Conservation (phyloP, 2,113 vertebrate species). For the Cryptoleucopteryx plumbea region DNA sequence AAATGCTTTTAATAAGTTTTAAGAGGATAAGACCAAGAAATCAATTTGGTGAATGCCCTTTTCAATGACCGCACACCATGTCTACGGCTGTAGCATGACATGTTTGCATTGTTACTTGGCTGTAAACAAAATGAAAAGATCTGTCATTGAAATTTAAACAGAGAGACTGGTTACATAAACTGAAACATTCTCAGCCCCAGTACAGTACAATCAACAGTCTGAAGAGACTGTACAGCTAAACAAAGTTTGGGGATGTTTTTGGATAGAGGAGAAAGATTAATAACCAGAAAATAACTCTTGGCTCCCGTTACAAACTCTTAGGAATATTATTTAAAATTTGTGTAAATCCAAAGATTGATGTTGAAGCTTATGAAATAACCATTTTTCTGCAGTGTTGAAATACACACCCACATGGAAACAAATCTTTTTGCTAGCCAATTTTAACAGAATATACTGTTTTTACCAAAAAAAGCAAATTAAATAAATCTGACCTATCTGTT, state of each 20-base stretch:
- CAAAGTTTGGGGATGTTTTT: conserved; percentile 61
- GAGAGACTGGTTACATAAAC: conserved; percentile 66
- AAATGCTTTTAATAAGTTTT: conserved; percentile 66
- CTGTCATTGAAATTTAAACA: conserved; percentile 72
- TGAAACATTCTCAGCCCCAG: conserved; percentile 55
- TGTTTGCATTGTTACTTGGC: conserved; percentile 65
- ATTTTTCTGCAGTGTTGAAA: conserved; percentile 22
- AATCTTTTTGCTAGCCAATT: conserved; percentile 13
- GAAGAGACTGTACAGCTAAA: conserved; percentile 57
- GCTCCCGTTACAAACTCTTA: conserved; percentile 48
- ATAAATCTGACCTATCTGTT: conserved; percentile 24
- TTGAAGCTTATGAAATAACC: conserved; percentile 41
- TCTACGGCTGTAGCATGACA: conserved; percentile 9
- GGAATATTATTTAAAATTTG: conserved; percentile 50
- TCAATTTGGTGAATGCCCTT: conserved; percentile 16
- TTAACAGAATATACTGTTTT: conserved; percentile 13
- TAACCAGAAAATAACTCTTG: conserved; percentile 68
- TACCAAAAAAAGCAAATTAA: conserved; percentile 21
- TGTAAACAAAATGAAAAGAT: conserved; percentile 73
- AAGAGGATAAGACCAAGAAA: conserved; percentile 45
- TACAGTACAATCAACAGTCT: conserved; percentile 43
- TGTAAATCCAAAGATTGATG: conserved; percentile 52
- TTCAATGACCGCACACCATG: conserved; percentile 39
- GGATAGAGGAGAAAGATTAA: conserved; percentile 61
- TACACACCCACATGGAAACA: conserved; percentile 1